Base-by-base conservation (phyloP, 1,140 invertebrate species). In the Arctopsyche grandis region DNA sequence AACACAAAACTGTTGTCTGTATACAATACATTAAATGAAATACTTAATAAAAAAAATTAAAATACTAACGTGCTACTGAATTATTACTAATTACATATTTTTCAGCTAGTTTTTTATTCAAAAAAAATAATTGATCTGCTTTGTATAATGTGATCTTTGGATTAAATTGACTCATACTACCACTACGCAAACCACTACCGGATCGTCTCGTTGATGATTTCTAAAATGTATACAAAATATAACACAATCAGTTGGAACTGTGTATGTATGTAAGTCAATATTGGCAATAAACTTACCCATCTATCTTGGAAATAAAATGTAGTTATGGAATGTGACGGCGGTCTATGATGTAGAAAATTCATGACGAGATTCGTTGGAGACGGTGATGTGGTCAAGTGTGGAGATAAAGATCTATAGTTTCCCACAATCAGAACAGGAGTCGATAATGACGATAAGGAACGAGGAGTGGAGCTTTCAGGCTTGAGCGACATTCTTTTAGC, bases 281-380 rank as follows among this genome's bases (percentile, higher is more conserved):
- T 63, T 22, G 10, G 7, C 24, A 66, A 66, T 9, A n/a, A 74
- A 70, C 84, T 86, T 81, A 86, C 87, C 85, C 91, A 91, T 80
- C 92, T 89, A 84, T 94, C 93, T 86, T 95, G 93, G 86, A 94
- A 94, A 86, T 97, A 97, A 85, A 95, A 94, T 0, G 93, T 92
- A 48, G 93, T 93, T 43, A 89, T 88, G 12, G 87, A 88, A 82
- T 88, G 87, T 0, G 88, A 88, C 5, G 86, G 81, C 78, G 87
- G 87, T 79, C 87, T 84, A 75, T 88, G 86, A 60, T 86, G 69
- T 75, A 87, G 86, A 0, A 86, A 85, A 75, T 87, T 87, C 1
- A 87, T 86, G 12, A 85, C 84, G 0, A 85, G 84, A 80, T 88
- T 89, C 12, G 87, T 89, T 0, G 88, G 88, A 0, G 88, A 89